Conservation (phyloP, 2,113 vertebrate genomes). For the Felis chaus region DNA sequence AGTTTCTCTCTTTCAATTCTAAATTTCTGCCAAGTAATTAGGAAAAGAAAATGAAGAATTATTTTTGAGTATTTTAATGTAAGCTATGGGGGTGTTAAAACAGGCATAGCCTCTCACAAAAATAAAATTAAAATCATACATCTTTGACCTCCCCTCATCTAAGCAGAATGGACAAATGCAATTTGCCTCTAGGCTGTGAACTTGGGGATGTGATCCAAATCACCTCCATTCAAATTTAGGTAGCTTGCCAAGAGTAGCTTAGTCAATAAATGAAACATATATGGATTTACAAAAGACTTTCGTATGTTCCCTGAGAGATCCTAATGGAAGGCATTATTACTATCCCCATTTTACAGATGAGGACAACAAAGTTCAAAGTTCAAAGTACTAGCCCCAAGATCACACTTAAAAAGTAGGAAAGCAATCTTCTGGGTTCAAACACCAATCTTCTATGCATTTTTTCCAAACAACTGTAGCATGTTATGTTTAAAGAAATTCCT, state of each 20-base stretch:
- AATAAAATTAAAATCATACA: conserved; percentile 70
- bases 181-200: conserved; percentile 62
- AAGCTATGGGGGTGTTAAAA: conserved; percentile 38
- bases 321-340: background rate
- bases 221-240: conserved; percentile 61
- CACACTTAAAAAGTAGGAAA: background rate
- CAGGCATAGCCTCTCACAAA: conserved; percentile 55
- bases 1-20: conserved; percentile 58
- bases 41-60: conserved; percentile 67
- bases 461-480: conserved; percentile 34
- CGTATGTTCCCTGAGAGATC: background rate
- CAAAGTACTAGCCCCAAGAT: background rate
- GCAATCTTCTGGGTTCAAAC: background rate
- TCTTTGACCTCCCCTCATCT: conserved; percentile 55
- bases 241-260: conserved; percentile 48
- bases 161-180: conserved; percentile 65
- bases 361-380: conserved; percentile 6
- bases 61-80: conserved; percentile 61
- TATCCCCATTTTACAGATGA: conserved; percentile 37
- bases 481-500: background rate
- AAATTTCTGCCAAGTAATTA: conserved; percentile 77
- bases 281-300: conserved; percentile 44
- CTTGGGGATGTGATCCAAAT: conserved; percentile 65
- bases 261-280: conserved; percentile 56
- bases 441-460: background rate